A percentile compares a stretch with the other conserved stretches of the same genome.
These are phyloP conservation scores for Sitodiplosis mosellana DNA, from an alignment of 1,140 invertebrate species.

Conservation along the genomic window DNA sequence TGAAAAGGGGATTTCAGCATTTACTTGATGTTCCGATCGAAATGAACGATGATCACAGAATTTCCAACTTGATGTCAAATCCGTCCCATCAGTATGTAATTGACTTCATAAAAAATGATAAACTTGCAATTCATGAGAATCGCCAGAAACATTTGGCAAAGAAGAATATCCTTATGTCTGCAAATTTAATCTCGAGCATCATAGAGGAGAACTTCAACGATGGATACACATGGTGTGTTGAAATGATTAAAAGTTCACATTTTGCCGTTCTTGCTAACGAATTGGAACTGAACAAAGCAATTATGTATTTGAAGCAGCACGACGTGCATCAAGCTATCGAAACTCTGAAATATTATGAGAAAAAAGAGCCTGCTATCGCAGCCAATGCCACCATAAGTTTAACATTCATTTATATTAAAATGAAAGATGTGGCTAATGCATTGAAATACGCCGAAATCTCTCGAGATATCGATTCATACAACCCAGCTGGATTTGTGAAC, in stretches of 20 bases:
- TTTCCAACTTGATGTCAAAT: conserved; percentile 6
- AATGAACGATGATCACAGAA: neutral
- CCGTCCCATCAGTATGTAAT: conserved; percentile 29
- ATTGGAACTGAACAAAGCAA: conserved; percentile 84
- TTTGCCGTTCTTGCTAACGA: conserved; percentile 66
- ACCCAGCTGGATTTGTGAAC: conserved; percentile 73
- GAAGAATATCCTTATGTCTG: conserved; percentile 68
- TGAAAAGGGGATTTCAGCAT: conserved; percentile 81
- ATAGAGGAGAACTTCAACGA: conserved; percentile 61
- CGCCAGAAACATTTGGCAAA: conserved; percentile 61
- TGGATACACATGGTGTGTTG: conserved; percentile 57
- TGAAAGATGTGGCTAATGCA: conserved; percentile 69
- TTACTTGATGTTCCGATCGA: conserved; percentile 74
- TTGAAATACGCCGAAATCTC: conserved; percentile 62
- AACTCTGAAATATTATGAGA: conserved; percentile 76
- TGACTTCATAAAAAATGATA: conserved; percentile 64
- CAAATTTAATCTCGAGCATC: conserved; percentile 79
- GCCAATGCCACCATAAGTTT: conserved; percentile 78
- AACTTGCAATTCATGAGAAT: conserved; percentile 56
- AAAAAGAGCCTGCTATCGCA: conserved; percentile 66
- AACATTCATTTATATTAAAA: conserved; percentile 71
- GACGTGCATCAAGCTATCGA: conserved; percentile 69
- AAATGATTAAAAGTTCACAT: conserved; percentile 58
- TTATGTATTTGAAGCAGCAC: conserved; percentile 71
- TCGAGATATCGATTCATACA: conserved; percentile 58